Conservation (phyloP, 2,797 vertebrate genomes). For the Champsocephalus esox region DNA sequence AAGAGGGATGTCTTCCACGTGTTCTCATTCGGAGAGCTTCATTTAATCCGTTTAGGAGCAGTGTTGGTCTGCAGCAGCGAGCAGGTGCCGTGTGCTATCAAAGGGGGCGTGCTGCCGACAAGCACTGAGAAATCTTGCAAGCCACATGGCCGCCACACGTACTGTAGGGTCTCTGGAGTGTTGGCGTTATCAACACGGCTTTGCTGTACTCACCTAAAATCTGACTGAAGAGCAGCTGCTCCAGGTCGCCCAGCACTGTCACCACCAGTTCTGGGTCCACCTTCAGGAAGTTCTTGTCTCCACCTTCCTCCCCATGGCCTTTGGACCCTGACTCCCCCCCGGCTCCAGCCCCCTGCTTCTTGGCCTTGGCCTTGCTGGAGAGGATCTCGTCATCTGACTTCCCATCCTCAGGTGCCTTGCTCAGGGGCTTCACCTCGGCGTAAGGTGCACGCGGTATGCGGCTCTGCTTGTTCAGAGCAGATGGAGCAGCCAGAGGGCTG, state of each 20-base stretch:
- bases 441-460: conserved; percentile 96
- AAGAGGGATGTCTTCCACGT: conserved; percentile 21
- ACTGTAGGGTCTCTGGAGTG: neutral
- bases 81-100: conserved; percentile 63
- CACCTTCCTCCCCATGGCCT: conserved; percentile 87
- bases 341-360: conserved; percentile 78
- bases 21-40: conserved; percentile 5
- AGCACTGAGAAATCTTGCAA: conserved; percentile 30
- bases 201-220: conserved; percentile 93
- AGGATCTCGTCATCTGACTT: conserved; percentile 96
- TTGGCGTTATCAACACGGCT: conserved; percentile 15
- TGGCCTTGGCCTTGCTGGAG: conserved; percentile 90
- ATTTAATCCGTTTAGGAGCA: conserved; percentile 32
- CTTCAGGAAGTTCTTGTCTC: conserved; percentile 93
- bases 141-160: conserved; percentile 46
- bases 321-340: conserved; percentile 83
- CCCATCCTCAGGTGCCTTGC: conserved; percentile 91
- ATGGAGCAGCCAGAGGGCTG: conserved; percentile 87
- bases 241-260: conserved; percentile 97
- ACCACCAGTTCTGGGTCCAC: conserved; percentile 99
- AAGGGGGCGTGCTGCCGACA: conserved; percentile 65
- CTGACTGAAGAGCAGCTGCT: conserved; percentile 99
- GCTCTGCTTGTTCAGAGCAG: conserved; percentile 88
- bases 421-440: conserved; percentile 96
- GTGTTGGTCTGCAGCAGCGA: conserved; percentile 58